Percentiles rank a stretch among this genome's conserved stretches.
phyloP scores from a whole-genome alignment of 2,113 vertebrate species.

The Pelmatolapia mariae region DNA sequence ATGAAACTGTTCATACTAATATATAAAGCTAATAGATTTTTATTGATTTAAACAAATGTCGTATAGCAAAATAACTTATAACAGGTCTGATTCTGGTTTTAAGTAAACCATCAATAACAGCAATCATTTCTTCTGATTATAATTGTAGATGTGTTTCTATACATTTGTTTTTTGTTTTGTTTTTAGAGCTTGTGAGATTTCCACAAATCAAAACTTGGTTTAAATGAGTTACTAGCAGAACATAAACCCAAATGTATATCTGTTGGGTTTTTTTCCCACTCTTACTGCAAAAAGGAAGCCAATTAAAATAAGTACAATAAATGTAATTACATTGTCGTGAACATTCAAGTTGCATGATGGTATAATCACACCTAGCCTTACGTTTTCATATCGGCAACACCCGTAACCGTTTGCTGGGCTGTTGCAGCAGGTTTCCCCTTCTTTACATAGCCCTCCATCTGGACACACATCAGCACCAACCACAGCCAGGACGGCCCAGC shows the following conservation, averaged over 20 bases:
- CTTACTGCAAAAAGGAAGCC: neutral
- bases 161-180: neutral
- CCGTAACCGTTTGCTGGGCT: conserved; percentile 31
- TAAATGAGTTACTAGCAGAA: neutral
- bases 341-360: neutral
- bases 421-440: conserved; percentile 75
- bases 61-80: neutral
- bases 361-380: conserved; percentile 9
- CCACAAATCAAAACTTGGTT: rapidly evolving
- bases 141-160: neutral
- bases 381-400: conserved; percentile 66
- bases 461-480: conserved; percentile 54
- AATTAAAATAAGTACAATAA: neutral
- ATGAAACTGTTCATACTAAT: neutral
- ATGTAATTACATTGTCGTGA: rapidly evolving
- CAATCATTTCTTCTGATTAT: neutral
- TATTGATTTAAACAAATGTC: neutral
- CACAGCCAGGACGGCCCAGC: conserved; percentile 40
- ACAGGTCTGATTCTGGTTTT: neutral
- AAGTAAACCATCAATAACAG: neutral
- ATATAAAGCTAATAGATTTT: neutral
- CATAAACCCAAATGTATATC: neutral
- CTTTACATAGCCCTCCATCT: conserved; percentile 55
- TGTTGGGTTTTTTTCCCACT: rapidly evolving
- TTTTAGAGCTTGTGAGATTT: neutral